Evolutionary conservation across 2,888 invertebrate genomes (phyloP).

Genomic region (Criorhina ranunculi): DNA sequence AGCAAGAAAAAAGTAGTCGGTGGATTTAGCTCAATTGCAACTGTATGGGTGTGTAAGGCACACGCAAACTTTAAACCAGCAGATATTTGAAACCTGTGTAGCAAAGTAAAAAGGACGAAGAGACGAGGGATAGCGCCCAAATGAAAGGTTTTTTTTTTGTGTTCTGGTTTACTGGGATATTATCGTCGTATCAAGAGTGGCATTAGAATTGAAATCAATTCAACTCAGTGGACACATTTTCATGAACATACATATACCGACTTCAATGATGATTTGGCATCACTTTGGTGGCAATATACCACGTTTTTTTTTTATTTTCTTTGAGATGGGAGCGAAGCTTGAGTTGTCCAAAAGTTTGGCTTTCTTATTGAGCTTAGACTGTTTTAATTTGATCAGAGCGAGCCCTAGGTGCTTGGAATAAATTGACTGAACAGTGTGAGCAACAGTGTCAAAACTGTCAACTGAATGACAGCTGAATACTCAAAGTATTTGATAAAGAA

Average conservation of each 20-base stretch:
- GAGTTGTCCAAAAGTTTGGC: no score
- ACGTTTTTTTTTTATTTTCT: no score
- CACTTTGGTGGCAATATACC: no score
- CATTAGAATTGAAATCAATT: slow-evolving; percentile 10
- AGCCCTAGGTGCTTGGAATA: no score
- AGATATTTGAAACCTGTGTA: slow-evolving; percentile 50
- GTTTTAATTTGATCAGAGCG: no score
- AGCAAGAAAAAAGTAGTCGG: slow-evolving; percentile 6
- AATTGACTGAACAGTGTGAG: no score
- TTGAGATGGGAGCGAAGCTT: no score
- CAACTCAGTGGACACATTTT: not conserved
- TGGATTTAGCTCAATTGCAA: not conserved
- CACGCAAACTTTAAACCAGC: slow-evolving; percentile 43
- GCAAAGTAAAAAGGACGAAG: not conserved
- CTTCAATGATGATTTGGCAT: not conserved
- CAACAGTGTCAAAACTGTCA: no score
- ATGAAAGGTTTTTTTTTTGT: slow-evolving; percentile 2
- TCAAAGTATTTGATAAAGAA: no score
- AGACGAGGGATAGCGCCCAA: slow-evolving; percentile 16
- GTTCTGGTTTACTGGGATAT: slow-evolving; percentile 41
- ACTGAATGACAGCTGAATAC: no score
- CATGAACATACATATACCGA: no score
- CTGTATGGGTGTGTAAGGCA: slow-evolving; percentile 26
- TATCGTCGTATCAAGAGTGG: slow-evolving; percentile 27
- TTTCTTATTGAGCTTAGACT: no score